Evolutionary conservation across 2,113 vertebrate species (phyloP).

Genomic region (pig (Sus scrofa)): DNA sequence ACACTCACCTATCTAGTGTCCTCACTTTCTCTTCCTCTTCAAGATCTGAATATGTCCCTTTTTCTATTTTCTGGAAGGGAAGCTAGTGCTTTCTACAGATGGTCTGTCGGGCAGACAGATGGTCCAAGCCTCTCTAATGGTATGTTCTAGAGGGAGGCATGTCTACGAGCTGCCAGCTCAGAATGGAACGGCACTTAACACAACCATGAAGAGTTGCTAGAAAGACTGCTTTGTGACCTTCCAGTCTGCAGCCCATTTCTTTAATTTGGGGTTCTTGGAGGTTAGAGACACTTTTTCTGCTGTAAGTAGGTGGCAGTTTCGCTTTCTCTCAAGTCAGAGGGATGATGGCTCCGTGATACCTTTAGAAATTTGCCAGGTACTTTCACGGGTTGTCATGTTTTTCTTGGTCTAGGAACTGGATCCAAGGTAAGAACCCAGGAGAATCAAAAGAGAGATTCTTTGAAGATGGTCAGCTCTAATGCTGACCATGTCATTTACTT

Average conservation of each 20-base stretch:
- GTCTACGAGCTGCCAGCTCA: not conserved
- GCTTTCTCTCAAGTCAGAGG: not conserved
- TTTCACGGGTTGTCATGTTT: not conserved
- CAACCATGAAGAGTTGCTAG: not conserved
- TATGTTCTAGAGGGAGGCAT: not conserved
- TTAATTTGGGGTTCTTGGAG: constrained; percentile 1
- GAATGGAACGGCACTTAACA: not conserved
- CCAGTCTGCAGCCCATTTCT: not conserved
- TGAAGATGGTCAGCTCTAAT: not conserved
- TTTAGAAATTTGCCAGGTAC: not conserved
- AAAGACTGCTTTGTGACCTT: not conserved
- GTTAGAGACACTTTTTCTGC: not conserved
- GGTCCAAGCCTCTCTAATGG: not conserved
- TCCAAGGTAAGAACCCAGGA: not conserved
- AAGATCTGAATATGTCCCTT: not conserved
- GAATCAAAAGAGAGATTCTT: not conserved
- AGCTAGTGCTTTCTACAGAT: not conserved
- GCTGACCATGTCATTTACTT: not conserved
- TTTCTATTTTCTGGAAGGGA: not conserved
- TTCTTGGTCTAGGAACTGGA: not conserved
- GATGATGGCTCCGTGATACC: not conserved
- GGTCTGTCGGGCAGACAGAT: constrained; percentile 27
- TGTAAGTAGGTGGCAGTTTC: not conserved
- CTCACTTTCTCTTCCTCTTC: not conserved
- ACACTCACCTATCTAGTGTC: not conserved